Evolutionary conservation across 2,888 invertebrate species (phyloP), one percentile per base, ranked within the genome.

Genomic region (Leptarthrus brevirostris): DNA sequence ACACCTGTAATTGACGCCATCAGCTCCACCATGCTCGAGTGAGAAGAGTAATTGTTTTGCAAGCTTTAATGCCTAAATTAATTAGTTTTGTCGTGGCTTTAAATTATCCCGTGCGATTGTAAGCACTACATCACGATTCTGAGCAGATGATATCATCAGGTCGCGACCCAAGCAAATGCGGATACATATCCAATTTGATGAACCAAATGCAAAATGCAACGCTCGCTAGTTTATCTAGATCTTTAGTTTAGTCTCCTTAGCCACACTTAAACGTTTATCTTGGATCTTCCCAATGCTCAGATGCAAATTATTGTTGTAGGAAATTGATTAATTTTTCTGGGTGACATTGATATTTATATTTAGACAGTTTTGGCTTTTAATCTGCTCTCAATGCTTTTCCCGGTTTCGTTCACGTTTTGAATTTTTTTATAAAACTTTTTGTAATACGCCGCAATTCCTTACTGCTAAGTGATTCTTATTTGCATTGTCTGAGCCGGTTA

Each of bases 11-110:
- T n/a, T n/a, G n/a, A n/a, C n/a, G 10, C 3, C 16, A 64, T 12
- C 44, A 40, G 22, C 24, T 24, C 26, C 36, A 26, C n/a, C 3
- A n/a, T 40, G 10, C 24, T n/a, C 4, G 40, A 40, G 44, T 8
- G 26, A 12, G 8, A 5, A 26, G 26, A 47, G n/a, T 47, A 47
- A 64, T 64, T 64, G 64, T 64, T 64, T 64, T 44, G 64, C 47
- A 64, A 64, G 64, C 47, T 64, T 64, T 44, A 64, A 24, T 44
- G 64, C 26, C 24, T 64, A 24, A 64, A 64, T 64, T 64, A 64
- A 64, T 64, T 64, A 64, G 44, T 40, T 24, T 64, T 64, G 47
- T 14, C 40, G 8, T 16, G 40, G 64, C 6, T 47, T 14, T 64
- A 64, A 12, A 22, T 36, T 64, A 47, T 18, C 6, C 36, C 4